Evolutionary conservation across 2,888 invertebrate genomes (phyloP), one percentile per base, ranked within the genome.

Genomic region (Rhorus exstirpatorius): DNA sequence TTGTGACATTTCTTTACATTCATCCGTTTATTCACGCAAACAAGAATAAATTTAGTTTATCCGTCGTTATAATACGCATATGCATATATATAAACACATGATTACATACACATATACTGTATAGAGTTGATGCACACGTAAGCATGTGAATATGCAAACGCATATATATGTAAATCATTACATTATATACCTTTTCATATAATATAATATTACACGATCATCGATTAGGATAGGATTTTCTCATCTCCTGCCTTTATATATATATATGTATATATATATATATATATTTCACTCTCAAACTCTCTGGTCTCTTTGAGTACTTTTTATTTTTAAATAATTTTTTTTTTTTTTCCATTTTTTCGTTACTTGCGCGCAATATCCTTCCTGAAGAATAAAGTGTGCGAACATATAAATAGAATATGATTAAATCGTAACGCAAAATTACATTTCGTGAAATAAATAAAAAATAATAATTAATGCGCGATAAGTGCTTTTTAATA

Each of bases 151-250:
- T 58, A 71, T 72, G 67, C 44, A 65, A 71, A 67, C 21, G 51
- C 46, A 79, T 63, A 82, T 75, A 49, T 81, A 70, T 83, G 75
- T 76, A 77, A 79, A 83, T 81, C 77, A 83, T 80, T 84, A 81
- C 77, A 83, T 84, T 84, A 85, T 84, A 83, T 83, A 83, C 78
- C 77, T 67, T 84, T 79, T 79, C n/a, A 81, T 84, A 84, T 86
- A 85, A 86, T 87, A 87, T 85, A 88, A 86, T 87, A 86, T 87
- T 86, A 86, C 83, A 85, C 35, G 76, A 76, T 89, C 84, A 86
- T 88, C 84, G 85, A 87, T 87, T 85, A 87, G 84, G 83, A 87
- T 88, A 87, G 82, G 82, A 80, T 82, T 85, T 60, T 83, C 19
- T 72, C 38, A 63, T 2, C 67, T 70, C 53, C 21, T 49, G 44